Base-by-base conservation (phyloP, 2,113 vertebrate genomes). In the Lycaon pictus region DNA sequence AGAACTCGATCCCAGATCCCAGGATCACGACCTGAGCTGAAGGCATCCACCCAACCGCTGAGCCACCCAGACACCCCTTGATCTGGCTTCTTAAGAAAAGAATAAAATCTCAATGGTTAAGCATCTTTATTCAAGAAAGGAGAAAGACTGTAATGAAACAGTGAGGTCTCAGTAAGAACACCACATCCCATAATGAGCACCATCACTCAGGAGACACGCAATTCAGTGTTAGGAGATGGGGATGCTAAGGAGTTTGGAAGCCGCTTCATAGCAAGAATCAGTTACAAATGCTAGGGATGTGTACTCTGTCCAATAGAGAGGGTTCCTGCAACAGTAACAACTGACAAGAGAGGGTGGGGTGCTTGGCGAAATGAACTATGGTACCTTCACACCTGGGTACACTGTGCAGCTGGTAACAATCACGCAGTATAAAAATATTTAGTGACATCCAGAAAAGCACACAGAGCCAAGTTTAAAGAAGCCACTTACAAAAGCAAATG, bases 351-450 rank as follows among this genome's bases (percentile, higher is more conserved):
- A n/a, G 23, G 17, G 63, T 19, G 11, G 29, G 51, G n/a, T 15
- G 0, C 19, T 11, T 4, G 56, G 7, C 53, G 51, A 32, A 17
- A 7, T 19, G 2, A 11, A 29, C 7, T 0, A 48, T 2, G 11
- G 32, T 22, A 27, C 43, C 43, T 19, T 32, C 11, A 9, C 16
- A 29, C 53, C 27, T 22, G 0, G 8, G 16, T 35, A 7, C 22
- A 16, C 43, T 0, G 19, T 3, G 2, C 37, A 60, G 51, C 60
- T 80, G 20, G 13, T 25, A 84, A 27, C 87, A 63, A 56, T 69
- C 43, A 94, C 0, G 1, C 0, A 3, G 17, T 35, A 37, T 86
- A 56, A 92, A 93, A 97, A 81, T 9, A 86, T 12, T 60, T 8
- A 65, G 23, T 22, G n/a, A 53, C 0, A 2, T 11, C 27, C 27